Base-by-base conservation (phyloP, 2,797 vertebrate species). In the Sebastes vulpes region DNA sequence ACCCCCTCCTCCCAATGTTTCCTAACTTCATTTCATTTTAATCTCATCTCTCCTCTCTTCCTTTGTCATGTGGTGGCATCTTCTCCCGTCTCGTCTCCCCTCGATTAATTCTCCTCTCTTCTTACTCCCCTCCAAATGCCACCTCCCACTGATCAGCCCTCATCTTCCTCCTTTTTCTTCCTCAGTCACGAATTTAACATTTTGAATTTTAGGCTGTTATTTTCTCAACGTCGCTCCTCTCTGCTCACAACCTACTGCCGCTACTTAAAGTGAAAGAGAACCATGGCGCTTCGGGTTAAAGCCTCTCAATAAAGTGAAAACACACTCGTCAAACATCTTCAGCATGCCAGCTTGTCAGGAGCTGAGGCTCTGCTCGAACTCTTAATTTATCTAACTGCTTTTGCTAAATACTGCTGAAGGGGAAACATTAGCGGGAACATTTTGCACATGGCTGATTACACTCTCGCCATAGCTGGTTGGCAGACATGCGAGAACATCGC, bases 11-110 rank as follows among this genome's bases (percentile, higher is more conserved):
- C n/a, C 11, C 25, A 5, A 4, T 8, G 48, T 68, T 35, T 53
- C n/a, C 38, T 1, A 38, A 61, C 29, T 74, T 75, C 7, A 75
- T 80, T 79, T 78, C 28, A 72, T 65, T 81, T 83, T 79, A 74
- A 86, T 65, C 67, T 63, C 63, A 60, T 79, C 65, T 61, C 64
- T 2, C 10, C 4, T 58, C 65, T 68, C 50, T 50, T 52, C 38
- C 31, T 70, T 66, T 58, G 25, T 71, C 70, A 63, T 26, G 23
- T 14, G 9, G 38, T 2, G 10, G 16, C 48, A 10, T 38, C 21
- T 50, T 35, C 29, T 69, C 38, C 38, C 5, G 1, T 52, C 57
- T 46, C 48, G 14, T 20, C 20, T 8, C 3, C 23, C 31, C 28
- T 46, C 14, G 4, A 61, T 38, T 38, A 10, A 16, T 16, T 11